Conservation (phyloP, 1,140 invertebrate species). For the Conus betulinus region DNA sequence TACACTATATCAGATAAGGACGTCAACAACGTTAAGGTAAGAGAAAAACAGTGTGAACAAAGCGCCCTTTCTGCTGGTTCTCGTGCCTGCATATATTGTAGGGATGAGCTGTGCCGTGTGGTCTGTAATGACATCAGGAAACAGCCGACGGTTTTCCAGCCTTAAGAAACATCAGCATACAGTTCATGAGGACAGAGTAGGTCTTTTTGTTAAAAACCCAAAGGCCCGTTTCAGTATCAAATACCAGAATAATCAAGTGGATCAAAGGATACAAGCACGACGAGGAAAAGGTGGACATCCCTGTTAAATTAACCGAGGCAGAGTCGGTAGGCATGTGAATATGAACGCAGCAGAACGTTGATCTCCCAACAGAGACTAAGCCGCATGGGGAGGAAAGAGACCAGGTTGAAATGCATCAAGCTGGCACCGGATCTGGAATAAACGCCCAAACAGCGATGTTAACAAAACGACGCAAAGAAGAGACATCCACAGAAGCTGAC, state of each 20-base stretch:
- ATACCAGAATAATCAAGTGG: neutral
- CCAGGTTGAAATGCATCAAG: neutral
- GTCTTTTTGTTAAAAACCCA: neutral
- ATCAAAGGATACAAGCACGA: neutral
- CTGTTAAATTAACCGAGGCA: neutral
- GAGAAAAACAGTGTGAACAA: neutral
- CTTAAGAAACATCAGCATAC: neutral
- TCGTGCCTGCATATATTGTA: conserved; percentile 12
- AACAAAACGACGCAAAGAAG: neutral
- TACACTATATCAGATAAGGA: neutral
- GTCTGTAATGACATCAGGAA: neutral
- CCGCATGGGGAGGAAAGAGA: neutral
- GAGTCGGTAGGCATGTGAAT: neutral
- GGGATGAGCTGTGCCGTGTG: neutral
- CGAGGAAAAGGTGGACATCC: neutral
- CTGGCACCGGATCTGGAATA: too few species aligned
- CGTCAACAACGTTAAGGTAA: neutral
- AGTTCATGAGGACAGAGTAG: neutral
- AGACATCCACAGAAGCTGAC: neutral
- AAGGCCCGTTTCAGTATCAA: neutral
- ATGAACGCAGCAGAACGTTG: neutral
- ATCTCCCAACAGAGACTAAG: neutral
- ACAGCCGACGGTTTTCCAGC: neutral
- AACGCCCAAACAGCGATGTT: neutral
- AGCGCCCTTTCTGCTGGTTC: neutral